Conservation (phyloP, 2,113 vertebrate species). For the Heptranchias perlo region DNA sequence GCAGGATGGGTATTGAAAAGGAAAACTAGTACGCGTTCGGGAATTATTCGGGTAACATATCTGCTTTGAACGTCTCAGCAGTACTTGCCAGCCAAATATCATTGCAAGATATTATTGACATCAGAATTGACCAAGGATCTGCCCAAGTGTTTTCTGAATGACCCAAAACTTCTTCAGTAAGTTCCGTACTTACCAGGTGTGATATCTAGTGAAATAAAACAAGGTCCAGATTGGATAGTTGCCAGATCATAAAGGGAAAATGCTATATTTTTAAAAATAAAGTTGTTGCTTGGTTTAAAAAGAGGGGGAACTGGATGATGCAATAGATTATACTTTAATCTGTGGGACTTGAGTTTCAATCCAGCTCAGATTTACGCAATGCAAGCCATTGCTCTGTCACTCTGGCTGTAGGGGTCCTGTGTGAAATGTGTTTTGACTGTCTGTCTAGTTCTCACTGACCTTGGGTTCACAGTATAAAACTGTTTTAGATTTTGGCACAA, state of each 20-base stretch:
- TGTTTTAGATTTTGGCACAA: background rate
- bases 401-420: background rate
- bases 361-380: too few relatives aligned
- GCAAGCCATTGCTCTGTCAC: background rate
- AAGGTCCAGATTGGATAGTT: background rate
- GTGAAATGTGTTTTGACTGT: background rate
- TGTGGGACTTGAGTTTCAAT: background rate
- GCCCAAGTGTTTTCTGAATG: background rate
- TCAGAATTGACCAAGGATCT: background rate
- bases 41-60: background rate
- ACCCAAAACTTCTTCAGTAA: background rate
- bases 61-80: background rate
- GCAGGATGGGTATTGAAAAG: background rate
- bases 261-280: background rate
- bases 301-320: background rate
- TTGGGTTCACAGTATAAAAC: background rate
- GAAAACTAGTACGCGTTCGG: background rate
- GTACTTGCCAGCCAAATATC: background rate
- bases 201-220: background rate
- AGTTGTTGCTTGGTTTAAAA: background rate
- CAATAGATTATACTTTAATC: background rate
- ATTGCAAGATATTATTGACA: background rate
- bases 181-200: background rate
- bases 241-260: background rate
- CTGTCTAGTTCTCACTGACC: background rate